Evolutionary conservation across 2,797 vertebrate species (phyloP), one percentile per base, ranked within the genome.

Genomic region (Galaxias olidus): DNA sequence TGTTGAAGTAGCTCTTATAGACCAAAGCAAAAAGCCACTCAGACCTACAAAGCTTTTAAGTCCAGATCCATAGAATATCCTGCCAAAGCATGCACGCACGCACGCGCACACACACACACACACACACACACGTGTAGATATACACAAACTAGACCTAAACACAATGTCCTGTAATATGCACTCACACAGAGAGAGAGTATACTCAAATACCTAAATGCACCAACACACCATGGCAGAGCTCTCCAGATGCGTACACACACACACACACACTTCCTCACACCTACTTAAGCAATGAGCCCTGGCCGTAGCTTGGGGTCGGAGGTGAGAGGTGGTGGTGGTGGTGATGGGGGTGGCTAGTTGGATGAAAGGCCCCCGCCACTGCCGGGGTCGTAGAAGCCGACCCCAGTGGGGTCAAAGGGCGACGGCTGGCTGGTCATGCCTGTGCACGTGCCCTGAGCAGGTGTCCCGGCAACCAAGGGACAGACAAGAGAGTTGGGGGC

Each of bases 401-500:
- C 60, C 51, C 61, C 30, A 57, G 10, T n/a, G 53, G 44, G 71
- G 72, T 85, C 75, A 86, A 68, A 84, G 75, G 74, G 89, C 77
- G 76, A 30, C 30, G 58, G 30, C 48, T 58, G 20, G 53, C 71
- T 52, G 43, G 72, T 75, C 74, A 68, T 63, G 62, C 65, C 74
- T 78, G 66, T 76, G 73, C 82, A 81, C 54, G 63, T 84, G 83
- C 69, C 74, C 75, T 20, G 10, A 73, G 73, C 81, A 84, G 78
- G 80, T 88, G 74, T 86, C 88, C 73, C 78, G 82, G 83, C 88
- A 89, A 86, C 87, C 62, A 66, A 11, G n/a, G n/a, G n/a, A n/a
- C n/a, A n/a, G n/a, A n/a, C n/a, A n/a, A n/a, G n/a, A n/a, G n/a
- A n/a, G n/a, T n/a, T n/a, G n/a, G n/a, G n/a, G n/a, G n/a, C n/a